These are phyloP conservation scores for Eublepharis macularius DNA, from an alignment of 2,113 vertebrate species.

Conservation along the genomic window DNA sequence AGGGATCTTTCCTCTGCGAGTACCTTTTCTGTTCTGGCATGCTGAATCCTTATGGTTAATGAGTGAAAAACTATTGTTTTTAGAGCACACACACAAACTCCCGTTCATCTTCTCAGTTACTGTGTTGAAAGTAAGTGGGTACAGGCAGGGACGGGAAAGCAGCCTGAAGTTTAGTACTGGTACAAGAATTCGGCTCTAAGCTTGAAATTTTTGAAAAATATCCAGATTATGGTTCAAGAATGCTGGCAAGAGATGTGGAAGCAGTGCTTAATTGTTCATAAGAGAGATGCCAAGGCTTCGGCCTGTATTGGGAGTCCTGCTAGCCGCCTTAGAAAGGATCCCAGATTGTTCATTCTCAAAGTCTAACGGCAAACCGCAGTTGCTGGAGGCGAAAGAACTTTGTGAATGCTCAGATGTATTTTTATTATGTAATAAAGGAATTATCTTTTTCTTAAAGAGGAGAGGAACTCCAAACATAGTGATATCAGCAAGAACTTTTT, in stretches of 20 bases:
- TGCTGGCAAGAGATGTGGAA: neutral
- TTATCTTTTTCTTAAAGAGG: neutral
- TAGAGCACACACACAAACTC: neutral
- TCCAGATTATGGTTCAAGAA: neutral
- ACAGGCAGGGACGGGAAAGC: neutral
- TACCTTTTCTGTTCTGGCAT: neutral
- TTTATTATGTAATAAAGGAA: neutral
- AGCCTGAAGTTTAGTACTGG: neutral
- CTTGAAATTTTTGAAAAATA: neutral
- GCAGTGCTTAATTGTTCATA: neutral
- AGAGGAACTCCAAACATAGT: neutral
- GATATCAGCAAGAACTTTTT: neutral
- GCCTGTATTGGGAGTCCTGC: neutral
- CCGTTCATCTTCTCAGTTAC: neutral
- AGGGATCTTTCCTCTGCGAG: neutral
- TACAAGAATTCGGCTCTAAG: neutral
- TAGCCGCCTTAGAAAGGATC: neutral
- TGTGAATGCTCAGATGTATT: neutral
- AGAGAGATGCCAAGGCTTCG: neutral
- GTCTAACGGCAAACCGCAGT: neutral
- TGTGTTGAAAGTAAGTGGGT: neutral
- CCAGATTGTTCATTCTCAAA: neutral
- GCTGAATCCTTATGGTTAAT: neutral
- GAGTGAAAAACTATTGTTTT: neutral
- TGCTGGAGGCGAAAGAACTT: neutral